Conservation (phyloP, 2,113 vertebrate species). For the Pygoscelis adeliae region DNA sequence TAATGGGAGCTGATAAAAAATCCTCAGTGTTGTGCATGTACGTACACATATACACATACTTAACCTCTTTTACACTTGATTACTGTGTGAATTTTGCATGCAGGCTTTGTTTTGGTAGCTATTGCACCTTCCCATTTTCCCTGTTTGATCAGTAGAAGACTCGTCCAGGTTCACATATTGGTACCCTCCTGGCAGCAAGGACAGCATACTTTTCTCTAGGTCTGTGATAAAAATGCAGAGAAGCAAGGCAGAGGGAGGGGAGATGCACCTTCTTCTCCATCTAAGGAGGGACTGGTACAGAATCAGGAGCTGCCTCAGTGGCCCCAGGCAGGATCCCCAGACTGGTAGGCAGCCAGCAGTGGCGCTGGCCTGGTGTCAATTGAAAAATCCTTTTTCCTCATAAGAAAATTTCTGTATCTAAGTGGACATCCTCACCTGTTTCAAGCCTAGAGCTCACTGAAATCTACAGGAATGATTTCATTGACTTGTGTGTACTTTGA, state of each 20-base stretch:
- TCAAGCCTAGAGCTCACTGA: background rate
- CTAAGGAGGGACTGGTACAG: accelerated
- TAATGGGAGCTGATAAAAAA: background rate
- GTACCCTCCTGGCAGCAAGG: background rate
- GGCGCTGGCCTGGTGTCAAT: background rate
- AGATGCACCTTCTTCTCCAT: background rate
- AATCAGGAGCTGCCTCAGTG: accelerated
- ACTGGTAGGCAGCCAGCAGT: background rate
- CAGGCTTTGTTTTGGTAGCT: background rate
- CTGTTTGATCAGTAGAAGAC: background rate
- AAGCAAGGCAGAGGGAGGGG: background rate
- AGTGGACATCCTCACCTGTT: background rate
- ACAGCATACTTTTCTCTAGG: background rate
- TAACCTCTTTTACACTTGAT: background rate
- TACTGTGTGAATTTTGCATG: background rate
- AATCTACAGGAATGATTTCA: background rate
- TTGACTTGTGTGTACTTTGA: background rate
- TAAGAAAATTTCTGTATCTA: background rate
- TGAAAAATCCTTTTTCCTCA: background rate
- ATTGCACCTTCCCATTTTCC: background rate
- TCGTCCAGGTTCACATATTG: background rate
- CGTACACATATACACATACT: background rate
- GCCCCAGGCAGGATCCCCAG: background rate
- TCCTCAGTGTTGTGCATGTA: background rate
- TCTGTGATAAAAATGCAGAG: background rate